Percentiles rank a stretch among this genome's conserved stretches.
Evolutionary conservation across 2,888 invertebrate genomes (phyloP).

Genomic region (Xylocampa areola): DNA sequence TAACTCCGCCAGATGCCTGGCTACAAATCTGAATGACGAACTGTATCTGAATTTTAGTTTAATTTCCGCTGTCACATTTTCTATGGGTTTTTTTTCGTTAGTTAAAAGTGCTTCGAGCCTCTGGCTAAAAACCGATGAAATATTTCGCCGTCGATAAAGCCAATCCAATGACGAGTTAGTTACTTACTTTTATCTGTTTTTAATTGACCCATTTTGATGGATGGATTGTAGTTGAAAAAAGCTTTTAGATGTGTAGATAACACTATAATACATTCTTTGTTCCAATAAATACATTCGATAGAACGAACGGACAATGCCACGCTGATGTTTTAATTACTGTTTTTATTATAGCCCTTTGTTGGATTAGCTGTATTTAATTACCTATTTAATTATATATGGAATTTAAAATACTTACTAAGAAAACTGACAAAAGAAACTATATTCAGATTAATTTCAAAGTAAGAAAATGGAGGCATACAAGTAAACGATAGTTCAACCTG

Average conservation of each 20-base stretch:
- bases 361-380: no score
- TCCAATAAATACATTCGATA: slow-evolving; percentile 2
- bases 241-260: slow-evolving; percentile 2
- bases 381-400: no score
- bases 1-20: slow-evolving; percentile 18
- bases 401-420: no score
- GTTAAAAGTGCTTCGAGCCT: slow-evolving; percentile 12
- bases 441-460: no score
- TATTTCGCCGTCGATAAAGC: slow-evolving; percentile 5
- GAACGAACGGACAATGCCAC: slow-evolving; percentile 4
- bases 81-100: slow-evolving; percentile 19
- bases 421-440: no score
- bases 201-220: slow-evolving; percentile 11
- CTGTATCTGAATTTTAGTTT: slow-evolving; percentile 26
- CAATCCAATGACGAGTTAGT: slow-evolving; percentile 1
- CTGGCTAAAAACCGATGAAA: slow-evolving; percentile 2
- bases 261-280: no score
- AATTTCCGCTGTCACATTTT: slow-evolving; percentile 37
- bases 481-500: not conserved
- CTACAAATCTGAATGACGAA: slow-evolving; percentile 17
- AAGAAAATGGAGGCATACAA: not conserved
- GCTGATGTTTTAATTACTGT: not conserved
- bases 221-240: not conserved
- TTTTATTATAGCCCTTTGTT: no score
- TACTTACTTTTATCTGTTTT: slow-evolving; percentile 6